Conservation (phyloP, 2,888 invertebrate species). For the Adelognathus sp. region DNA sequence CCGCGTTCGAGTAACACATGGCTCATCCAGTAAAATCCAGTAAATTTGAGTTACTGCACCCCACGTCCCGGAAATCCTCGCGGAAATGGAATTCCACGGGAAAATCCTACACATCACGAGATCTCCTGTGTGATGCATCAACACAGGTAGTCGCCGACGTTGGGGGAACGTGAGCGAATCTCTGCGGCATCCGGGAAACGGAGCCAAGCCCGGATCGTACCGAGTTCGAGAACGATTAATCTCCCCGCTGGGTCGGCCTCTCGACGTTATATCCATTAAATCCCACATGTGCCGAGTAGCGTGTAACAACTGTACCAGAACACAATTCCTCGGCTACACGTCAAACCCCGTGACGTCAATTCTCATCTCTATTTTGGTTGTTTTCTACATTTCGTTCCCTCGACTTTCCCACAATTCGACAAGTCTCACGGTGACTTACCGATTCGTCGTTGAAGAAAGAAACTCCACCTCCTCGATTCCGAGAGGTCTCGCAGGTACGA, state of each 20-base stretch:
- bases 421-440: background rate
- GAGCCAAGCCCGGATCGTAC: background rate
- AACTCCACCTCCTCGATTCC: constrained; percentile 13
- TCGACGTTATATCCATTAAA: constrained; percentile 41
- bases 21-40: background rate
- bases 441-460: constrained; percentile 17
- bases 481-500: constrained; percentile 27
- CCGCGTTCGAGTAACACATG: too few species aligned
- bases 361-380: background rate
- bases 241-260: constrained; percentile 27
- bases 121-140: constrained; percentile 11
- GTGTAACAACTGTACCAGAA: constrained; percentile 15
- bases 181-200: constrained; percentile 29
- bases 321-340: constrained; percentile 8
- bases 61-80: background rate
- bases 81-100: background rate
- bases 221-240: constrained; percentile 37
- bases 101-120: background rate
- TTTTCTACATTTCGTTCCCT: background rate
- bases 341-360: constrained; percentile 12
- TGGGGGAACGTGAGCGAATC: background rate
- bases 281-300: constrained; percentile 14
- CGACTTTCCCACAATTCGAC: background rate
- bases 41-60: background rate
- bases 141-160: background rate